Evolutionary conservation across 1,140 invertebrate genomes (phyloP).

Genomic region (Monochamus saltuarius): DNA sequence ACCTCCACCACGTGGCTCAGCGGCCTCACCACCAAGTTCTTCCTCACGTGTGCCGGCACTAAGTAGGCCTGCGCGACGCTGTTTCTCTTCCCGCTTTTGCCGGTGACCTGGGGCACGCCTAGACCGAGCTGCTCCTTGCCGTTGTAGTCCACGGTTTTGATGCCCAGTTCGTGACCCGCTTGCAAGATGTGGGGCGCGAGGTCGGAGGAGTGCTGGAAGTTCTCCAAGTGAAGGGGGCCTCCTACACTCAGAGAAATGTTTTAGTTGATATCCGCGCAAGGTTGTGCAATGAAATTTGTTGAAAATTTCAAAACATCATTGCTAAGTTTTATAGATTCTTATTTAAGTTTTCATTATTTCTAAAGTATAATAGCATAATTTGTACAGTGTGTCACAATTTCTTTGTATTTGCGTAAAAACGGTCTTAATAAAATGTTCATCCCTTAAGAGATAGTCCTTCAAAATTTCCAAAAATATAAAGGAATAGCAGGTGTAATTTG

Average conservation of each 20-base stretch:
- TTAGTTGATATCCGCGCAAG: too few relatives aligned
- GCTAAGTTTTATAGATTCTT: too few relatives aligned
- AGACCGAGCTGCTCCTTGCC: slow-evolving; percentile 65
- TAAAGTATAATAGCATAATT: too few relatives aligned
- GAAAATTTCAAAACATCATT: slow-evolving; percentile 43
- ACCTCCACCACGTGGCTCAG: slow-evolving; percentile 63
- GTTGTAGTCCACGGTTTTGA: slow-evolving; percentile 63
- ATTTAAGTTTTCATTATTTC: too few relatives aligned
- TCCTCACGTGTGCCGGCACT: slow-evolving; percentile 56
- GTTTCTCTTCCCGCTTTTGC: slow-evolving; percentile 54
- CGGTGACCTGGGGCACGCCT: slow-evolving; percentile 67
- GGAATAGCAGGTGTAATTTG: too few relatives aligned
- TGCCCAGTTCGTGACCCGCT: slow-evolving; percentile 59
- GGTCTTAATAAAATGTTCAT: too few relatives aligned
- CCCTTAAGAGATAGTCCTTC: too few relatives aligned
- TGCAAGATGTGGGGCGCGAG: slow-evolving; percentile 60
- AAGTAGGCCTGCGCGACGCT: slow-evolving; percentile 62
- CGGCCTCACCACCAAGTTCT: slow-evolving; percentile 66
- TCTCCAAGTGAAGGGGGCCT: slow-evolving; percentile 61
- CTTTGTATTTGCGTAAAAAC: too few relatives aligned
- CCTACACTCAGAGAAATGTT: slow-evolving; percentile 28
- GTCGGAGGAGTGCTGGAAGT: slow-evolving; percentile 55
- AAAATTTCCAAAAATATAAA: too few relatives aligned
- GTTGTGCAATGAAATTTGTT: slow-evolving; percentile 39
- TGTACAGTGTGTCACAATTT: too few relatives aligned